Conservation (phyloP, 2,113 vertebrate genomes). For the Genyomyrus donnyi region DNA sequence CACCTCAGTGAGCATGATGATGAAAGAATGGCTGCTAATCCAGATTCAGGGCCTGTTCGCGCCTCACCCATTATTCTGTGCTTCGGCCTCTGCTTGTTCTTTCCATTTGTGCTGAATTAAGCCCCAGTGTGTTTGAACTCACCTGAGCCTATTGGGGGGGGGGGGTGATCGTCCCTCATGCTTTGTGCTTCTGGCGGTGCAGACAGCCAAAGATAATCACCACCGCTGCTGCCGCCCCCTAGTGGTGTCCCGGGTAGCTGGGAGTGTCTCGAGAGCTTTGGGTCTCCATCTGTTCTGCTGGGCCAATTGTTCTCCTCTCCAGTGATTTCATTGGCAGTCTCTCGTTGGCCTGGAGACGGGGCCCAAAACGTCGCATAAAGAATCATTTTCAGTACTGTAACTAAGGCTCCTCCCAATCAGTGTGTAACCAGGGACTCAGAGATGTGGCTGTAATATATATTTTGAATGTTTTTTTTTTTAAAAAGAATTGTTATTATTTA, state of each 20-base stretch:
- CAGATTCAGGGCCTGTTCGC: background rate
- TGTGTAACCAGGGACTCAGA: background rate
- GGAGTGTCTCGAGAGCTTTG: background rate
- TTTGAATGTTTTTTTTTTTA: background rate
- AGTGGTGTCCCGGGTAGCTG: background rate
- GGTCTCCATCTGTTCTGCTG: background rate
- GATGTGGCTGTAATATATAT: background rate
- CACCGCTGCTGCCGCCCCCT: background rate
- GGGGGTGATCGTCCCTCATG: background rate
- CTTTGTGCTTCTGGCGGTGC: background rate
- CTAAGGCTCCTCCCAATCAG: background rate
- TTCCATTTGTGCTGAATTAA: background rate
- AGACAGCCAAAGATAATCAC: background rate
- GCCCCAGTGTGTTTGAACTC: background rate
- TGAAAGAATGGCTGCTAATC: background rate
- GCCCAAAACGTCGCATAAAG: background rate
- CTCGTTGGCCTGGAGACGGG: background rate
- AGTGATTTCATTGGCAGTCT: background rate
- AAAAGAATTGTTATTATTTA: background rate
- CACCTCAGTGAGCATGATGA: background rate
- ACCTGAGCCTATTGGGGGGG: background rate
- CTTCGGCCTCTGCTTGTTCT: background rate
- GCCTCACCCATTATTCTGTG: background rate
- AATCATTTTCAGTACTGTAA: background rate
- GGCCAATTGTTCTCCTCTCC: background rate